These are phyloP conservation scores for Hemithea aestivaria DNA, from an alignment of 2,888 invertebrate genomes.

Conservation along the genomic window DNA sequence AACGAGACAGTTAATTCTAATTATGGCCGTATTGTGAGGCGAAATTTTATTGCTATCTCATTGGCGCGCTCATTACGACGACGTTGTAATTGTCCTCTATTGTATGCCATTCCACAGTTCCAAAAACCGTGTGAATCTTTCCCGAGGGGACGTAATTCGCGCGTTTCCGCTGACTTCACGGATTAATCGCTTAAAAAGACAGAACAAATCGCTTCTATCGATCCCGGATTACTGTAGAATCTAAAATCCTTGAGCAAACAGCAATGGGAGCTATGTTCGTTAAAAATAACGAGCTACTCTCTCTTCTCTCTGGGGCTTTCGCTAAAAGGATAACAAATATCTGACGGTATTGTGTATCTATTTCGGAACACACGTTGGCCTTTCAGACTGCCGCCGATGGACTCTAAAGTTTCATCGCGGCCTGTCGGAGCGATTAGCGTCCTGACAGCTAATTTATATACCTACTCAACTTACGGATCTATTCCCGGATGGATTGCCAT, in stretches of 20 bases:
- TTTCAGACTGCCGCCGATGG: conserved; percentile 71
- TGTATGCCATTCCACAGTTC: conserved; percentile 50
- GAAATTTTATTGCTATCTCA: conserved; percentile 77
- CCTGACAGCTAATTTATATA: conserved; percentile 78
- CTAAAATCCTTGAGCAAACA: conserved; percentile 47
- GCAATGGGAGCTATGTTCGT: conserved; percentile 43
- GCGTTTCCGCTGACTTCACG: conserved; percentile 41
- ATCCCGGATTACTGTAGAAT: conserved; percentile 23
- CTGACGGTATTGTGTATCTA: conserved; percentile 63
- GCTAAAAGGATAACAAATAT: conserved; percentile 70
- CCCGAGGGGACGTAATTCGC: conserved; percentile 53
- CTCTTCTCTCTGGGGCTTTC: conserved; percentile 39
- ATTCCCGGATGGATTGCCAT: conserved; percentile 57
- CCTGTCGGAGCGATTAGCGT: conserved; percentile 76
- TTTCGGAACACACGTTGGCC: conserved; percentile 61
- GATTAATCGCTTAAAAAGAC: conserved; percentile 25
- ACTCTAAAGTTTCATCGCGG: conserved; percentile 76
- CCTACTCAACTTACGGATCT: conserved; percentile 76
- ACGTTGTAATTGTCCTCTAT: conserved; percentile 66
- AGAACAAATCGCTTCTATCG: conserved; percentile 10
- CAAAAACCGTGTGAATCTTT: conserved; percentile 66
- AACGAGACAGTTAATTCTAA: conserved; percentile 77
- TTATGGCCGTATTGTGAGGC: conserved; percentile 71
- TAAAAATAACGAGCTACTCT: conserved; percentile 58
- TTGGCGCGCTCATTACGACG: conserved; percentile 66